Evolutionary conservation across 2,113 vertebrate genomes (phyloP), one percentile per base, ranked within the genome.

Genomic region (Zootoca vivipara): DNA sequence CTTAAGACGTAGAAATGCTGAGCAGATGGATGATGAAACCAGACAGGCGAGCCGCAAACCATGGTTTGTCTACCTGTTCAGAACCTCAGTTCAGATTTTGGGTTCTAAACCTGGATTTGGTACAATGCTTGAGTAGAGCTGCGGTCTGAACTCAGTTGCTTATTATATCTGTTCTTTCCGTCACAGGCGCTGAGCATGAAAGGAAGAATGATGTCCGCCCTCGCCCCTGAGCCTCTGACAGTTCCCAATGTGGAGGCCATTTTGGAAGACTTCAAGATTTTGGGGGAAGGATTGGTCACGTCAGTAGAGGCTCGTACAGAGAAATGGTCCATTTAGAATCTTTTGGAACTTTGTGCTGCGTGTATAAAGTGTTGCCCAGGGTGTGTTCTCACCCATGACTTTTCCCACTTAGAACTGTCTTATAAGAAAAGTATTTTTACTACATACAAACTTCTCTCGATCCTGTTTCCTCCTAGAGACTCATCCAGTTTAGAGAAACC

Each of bases 211-310:
- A 92, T 98, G 86, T 93, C 96, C 80, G 96, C 95, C 67, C 92
- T 88, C 1, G 96, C 96, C 16, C 96, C 96, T 0, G 94, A 97
- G 65, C 95, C 91, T 2, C 94, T 95, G 58, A 97, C 96, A 0
- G 40, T 98, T 89, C 99, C 99, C 73, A 99, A 99, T 0, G 94
- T 99, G 28, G 98, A 98, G 83, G 99, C 99, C 3, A 98, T 99
- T 91, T 91, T 99, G 91, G 98, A 99, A 88, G 99, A 99, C 93
- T 98, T 99, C 46, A 89, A 90, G 5, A 80, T 98, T 88, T 93
- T 99, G 86, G 99, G 99, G 5, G 96, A 98, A 92, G 99, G 97
- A 69, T 95, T 99, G 52, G 98, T 99, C 26, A 97, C 96, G 85
- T 95, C 95, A 0, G 96, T 99, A 87, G 98, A 99, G 80, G 95